Conservation (phyloP, 2,888 invertebrate genomes). For the Ophion obscuratus region DNA sequence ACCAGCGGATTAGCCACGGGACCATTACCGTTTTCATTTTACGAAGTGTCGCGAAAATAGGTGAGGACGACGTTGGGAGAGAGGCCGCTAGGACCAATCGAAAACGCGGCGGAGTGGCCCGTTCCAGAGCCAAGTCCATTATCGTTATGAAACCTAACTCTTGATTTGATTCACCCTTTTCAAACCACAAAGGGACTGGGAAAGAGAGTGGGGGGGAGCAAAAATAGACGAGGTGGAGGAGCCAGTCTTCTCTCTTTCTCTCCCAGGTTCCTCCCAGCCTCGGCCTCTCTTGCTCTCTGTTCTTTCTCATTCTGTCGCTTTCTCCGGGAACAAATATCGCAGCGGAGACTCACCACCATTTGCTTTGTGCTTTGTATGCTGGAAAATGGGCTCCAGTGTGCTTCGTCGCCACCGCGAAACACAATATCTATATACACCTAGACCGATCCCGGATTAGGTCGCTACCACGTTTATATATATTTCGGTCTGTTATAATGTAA, state of each 20-base stretch:
- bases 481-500: slow-evolving; percentile 21
- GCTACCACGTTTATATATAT: slow-evolving; percentile 63
- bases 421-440: slow-evolving; percentile 56
- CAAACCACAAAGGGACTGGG: slow-evolving; percentile 57
- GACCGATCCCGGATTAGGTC: slow-evolving; percentile 70
- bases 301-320: slow-evolving; percentile 5
- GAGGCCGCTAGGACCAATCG: slow-evolving; percentile 15
- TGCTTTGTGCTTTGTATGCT: slow-evolving; percentile 76
- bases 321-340: slow-evolving; percentile 61
- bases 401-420: slow-evolving; percentile 36
- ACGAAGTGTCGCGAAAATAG: slow-evolving; percentile 46
- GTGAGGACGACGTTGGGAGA: slow-evolving; percentile 25
- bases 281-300: background rate
- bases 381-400: slow-evolving; percentile 70
- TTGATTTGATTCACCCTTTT: slow-evolving; percentile 68
- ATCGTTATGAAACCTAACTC: slow-evolving; percentile 70
- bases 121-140: slow-evolving; percentile 66
- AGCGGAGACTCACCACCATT: slow-evolving; percentile 53
- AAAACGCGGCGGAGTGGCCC: slow-evolving; percentile 30
- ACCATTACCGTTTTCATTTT: slow-evolving; percentile 50
- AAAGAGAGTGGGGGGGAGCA: slow-evolving; percentile 48
- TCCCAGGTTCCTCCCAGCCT: background rate
- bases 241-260: background rate
- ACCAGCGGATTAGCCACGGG: slow-evolving; percentile 34
- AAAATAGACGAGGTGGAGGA: slow-evolving; percentile 59